Evolutionary conservation across 2,888 invertebrate genomes (phyloP).

Genomic region (Melanchra persicariae): DNA sequence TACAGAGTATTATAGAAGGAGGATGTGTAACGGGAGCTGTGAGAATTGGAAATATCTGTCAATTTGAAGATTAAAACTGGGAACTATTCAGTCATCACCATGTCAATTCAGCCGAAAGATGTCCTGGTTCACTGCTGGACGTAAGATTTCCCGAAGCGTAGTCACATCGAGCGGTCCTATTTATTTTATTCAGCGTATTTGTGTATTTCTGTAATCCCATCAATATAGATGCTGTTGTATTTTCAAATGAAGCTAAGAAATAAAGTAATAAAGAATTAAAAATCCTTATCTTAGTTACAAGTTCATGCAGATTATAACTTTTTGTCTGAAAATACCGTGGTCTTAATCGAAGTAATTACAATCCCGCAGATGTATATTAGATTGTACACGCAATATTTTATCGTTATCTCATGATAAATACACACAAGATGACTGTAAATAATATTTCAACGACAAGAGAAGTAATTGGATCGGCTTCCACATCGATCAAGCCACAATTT

Average conservation of each 20-base stretch:
- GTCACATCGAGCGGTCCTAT: no score
- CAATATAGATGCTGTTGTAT: background rate
- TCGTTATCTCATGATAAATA: slow-evolving; percentile 82
- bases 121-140: background rate
- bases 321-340: slow-evolving; percentile 50
- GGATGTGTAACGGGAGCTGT: slow-evolving; percentile 3
- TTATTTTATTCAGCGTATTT: background rate
- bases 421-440: slow-evolving; percentile 82
- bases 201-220: background rate
- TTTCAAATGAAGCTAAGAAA: slow-evolving; percentile 4
- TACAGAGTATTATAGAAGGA: background rate
- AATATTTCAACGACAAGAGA: slow-evolving; percentile 82
- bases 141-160: no score
- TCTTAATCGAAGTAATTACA: slow-evolving; percentile 75
- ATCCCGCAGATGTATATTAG: slow-evolving; percentile 68
- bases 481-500: slow-evolving; percentile 77
- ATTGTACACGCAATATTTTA: slow-evolving; percentile 76
- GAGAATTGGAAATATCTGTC: slow-evolving; percentile 25
- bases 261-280: slow-evolving; percentile 7
- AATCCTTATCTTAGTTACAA: slow-evolving; percentile 17
- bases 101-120: background rate
- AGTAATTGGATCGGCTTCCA: slow-evolving; percentile 84
- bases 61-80: background rate
- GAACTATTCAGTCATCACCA: background rate
- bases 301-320: slow-evolving; percentile 23